Conservation (phyloP, 2,113 vertebrate genomes). For the Pterocles orientalis region DNA sequence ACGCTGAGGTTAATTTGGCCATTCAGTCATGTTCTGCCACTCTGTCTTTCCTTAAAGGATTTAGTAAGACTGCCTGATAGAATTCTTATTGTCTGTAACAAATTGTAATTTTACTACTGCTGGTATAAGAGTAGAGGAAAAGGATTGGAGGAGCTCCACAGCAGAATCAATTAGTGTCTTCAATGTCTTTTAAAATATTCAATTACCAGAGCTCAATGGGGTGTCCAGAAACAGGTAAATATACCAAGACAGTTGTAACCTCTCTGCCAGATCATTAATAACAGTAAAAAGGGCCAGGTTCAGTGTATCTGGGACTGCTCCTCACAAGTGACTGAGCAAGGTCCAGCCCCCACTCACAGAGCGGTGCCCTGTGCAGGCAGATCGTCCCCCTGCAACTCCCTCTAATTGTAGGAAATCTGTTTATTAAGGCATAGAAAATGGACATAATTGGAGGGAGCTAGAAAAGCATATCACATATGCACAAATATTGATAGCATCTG, state of each 20-base stretch:
- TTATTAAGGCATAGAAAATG: conserved; percentile 1
- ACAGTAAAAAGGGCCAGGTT: background rate
- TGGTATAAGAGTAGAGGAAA: background rate
- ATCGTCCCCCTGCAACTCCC: background rate
- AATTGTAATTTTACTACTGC: background rate
- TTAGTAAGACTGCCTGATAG: conserved; percentile 20
- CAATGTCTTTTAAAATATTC: background rate
- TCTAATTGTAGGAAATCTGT: background rate
- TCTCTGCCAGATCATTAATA: background rate
- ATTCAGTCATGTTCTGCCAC: background rate
- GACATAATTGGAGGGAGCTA: background rate
- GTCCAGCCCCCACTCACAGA: background rate
- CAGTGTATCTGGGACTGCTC: background rate
- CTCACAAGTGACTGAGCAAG: background rate
- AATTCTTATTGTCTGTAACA: conserved; percentile 20
- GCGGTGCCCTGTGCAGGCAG: background rate
- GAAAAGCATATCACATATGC: background rate
- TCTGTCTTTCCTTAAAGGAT: conserved; percentile 11
- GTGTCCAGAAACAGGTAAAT: background rate
- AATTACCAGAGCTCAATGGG: background rate
- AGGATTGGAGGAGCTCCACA: background rate
- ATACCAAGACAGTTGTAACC: background rate
- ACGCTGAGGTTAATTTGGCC: conserved; percentile 13
- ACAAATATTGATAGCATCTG: conserved; percentile 40
- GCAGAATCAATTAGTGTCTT: background rate